Base-by-base conservation (phyloP, 2,113 vertebrate genomes). In the Microtus oregoni region DNA sequence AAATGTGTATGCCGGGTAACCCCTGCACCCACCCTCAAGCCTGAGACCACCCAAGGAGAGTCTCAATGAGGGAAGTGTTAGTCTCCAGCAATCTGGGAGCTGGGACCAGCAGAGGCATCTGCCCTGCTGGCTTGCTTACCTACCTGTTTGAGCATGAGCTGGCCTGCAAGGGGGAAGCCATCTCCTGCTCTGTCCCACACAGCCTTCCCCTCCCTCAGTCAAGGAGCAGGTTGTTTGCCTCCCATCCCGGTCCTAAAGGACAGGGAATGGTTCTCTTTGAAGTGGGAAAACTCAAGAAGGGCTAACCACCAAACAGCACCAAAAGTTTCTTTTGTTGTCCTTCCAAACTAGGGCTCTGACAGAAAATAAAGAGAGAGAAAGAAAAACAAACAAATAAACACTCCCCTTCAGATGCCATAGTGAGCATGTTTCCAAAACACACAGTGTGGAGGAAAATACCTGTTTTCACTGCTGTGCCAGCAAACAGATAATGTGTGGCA, bases 41-140 rank as follows among this genome's bases (percentile, higher is more conserved):
- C 81, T 96, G 19, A 86, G 97, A 96, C 97, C 98, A 98, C 96
- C 94, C 76, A 96, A 4, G 0, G 12, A 96, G 91, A 97, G 44
- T 8, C 68, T 19, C 78, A 7, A 2, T 41, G 35, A 41, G 68
- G 83, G 35, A 47, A n/a, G 86, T 70, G 32, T 55, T 96, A 96
- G 85, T 67, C 96, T 94, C 73, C 87, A 35, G 68, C 85, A 75
- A 77, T 90, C 72, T 63, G 86, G 73, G 81, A 91, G 72, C 52
- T 0, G 58, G 0, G 86, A 44, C 79, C 86, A 20, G 68, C 28
- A 6, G 7, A 58, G 94, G 96, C 93, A 90, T 47, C 94, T 94
- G 93, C 58, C 55, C 65, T 50, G 35, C 86, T 38, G 28, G 88
- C 50, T 32, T 2, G 67, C 67, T 30, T 32, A 30, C 63, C 63